phyloP scores from a whole-genome alignment of 2,797 vertebrate species.

The Cyprinella venusta region DNA sequence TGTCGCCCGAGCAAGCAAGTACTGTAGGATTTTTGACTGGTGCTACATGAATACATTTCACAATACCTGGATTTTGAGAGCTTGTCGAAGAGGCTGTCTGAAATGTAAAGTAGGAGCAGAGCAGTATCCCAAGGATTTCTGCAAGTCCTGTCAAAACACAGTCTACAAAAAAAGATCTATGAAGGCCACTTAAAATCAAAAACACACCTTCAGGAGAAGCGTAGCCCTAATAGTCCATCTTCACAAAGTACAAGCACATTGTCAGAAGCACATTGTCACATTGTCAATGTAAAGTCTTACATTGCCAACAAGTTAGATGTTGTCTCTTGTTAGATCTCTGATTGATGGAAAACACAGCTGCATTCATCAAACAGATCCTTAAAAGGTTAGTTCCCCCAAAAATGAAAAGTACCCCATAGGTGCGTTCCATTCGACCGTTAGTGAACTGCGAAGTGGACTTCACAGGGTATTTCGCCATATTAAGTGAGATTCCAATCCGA shows the following conservation, averaged over 20 bases:
- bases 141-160: conserved; percentile 3
- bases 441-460: no score
- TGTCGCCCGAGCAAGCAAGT: neutral
- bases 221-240: no score
- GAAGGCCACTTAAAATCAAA: neutral
- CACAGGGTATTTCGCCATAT: no score
- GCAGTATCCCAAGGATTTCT: neutral
- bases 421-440: no score
- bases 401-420: no score
- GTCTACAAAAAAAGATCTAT: neutral
- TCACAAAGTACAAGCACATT: neutral
- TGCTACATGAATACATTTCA: conserved; percentile 1
- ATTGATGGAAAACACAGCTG: neutral
- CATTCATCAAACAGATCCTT: neutral
- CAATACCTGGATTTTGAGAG: neutral
- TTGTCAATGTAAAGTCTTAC: neutral
- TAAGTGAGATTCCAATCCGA: no score
- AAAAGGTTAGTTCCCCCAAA: no score
- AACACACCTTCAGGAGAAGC: neutral
- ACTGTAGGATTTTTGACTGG: neutral
- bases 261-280: neutral
- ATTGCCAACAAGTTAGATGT: neutral
- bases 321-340: neutral
- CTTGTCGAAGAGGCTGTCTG: neutral
- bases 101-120: neutral